Evolutionary conservation across 2,888 invertebrate species (phyloP).

Genomic region (Erpobdella octoculata): DNA sequence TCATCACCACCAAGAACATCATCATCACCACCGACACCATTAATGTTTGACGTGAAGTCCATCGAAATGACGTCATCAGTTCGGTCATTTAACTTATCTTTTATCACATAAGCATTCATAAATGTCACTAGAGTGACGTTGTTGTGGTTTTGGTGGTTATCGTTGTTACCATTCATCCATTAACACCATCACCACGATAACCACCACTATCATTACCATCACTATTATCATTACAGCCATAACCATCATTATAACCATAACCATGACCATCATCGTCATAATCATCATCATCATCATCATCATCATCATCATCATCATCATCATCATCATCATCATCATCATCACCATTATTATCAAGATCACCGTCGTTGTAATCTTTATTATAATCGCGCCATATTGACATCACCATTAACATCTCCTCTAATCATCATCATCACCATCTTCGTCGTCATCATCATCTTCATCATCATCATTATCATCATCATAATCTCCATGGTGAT

Average conservation of each 20-base stretch:
- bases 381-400: too few species aligned
- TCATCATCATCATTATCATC: not conserved
- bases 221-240: not conserved
- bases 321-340: conserved; percentile 17
- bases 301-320: conserved; percentile 7
- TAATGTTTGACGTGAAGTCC: not conserved
- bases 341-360: conserved; percentile 4
- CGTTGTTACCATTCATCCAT: conserved; percentile 6
- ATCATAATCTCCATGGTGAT: not conserved
- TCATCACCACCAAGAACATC: not conserved
- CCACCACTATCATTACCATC: not conserved
- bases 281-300: not conserved
- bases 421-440: conserved; percentile 20
- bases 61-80: not conserved
- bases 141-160: not conserved
- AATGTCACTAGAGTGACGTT: not conserved
- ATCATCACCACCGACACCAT: not conserved
- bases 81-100: not conserved
- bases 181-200: conserved; percentile 9
- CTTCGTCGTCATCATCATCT: not conserved
- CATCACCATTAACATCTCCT: conserved; percentile 13
- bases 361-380: not conserved
- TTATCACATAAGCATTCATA: too few species aligned
- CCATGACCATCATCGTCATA: not conserved
- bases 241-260: not conserved